A percentile compares a stretch with the other conserved stretches of the same genome.
Conservation (phyloP, 2,888 invertebrate genomes). For the Acanthoscelides obtectus region DNA sequence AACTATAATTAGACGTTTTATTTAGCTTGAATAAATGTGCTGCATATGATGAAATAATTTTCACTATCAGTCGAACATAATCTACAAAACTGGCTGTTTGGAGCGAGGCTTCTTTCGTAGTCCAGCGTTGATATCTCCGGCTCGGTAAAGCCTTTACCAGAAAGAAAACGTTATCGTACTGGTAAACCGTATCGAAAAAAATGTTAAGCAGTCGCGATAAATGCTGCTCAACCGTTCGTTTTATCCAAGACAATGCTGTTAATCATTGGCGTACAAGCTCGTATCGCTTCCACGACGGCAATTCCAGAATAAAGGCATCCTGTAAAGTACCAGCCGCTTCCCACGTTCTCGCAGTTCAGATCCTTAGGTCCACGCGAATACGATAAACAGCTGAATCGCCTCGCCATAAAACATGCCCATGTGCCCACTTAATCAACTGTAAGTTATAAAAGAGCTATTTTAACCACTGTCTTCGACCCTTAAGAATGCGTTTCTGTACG, state of each 20-base stretch:
- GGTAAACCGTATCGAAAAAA: not conserved
- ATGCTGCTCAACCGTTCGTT: not conserved
- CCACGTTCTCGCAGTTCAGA: not conserved
- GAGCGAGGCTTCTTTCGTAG: not conserved
- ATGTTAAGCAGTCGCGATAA: not conserved
- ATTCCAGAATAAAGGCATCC: not conserved
- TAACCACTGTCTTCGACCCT: not conserved
- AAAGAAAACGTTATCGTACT: not conserved
- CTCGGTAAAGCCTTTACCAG: not conserved
- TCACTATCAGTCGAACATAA: too few species aligned
- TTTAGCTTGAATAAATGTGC: too few species aligned
- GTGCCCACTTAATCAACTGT: not conserved
- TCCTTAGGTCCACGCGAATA: not conserved
- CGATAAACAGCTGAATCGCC: not conserved
- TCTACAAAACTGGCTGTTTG: too few species aligned
- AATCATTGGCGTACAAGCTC: not conserved
- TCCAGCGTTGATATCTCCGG: not conserved
- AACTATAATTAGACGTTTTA: too few species aligned
- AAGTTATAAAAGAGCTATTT: not conserved
- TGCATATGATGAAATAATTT: too few species aligned
- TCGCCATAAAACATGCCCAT: not conserved
- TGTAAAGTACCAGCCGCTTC: not conserved
- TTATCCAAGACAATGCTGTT: not conserved
- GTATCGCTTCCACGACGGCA: not conserved
- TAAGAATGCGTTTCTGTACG: not conserved